Percentiles rank a stretch among this genome's conserved stretches.
Conservation (phyloP, 2,797 vertebrate species). For the Leptodactylus fallax region DNA sequence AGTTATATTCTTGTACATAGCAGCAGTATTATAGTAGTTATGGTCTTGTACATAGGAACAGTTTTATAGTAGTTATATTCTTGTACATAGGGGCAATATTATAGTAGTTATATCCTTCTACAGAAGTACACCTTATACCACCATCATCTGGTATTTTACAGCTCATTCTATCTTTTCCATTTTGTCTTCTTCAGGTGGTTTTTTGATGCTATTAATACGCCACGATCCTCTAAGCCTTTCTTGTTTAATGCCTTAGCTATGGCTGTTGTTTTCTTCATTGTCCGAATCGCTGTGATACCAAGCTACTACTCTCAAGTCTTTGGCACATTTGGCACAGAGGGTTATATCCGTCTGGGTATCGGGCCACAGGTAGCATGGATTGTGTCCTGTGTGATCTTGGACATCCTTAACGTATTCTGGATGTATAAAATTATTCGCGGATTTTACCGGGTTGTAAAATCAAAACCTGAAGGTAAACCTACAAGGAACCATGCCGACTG, state of each 20-base stretch:
- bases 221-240: slow-evolving; percentile 77
- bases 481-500: slow-evolving; percentile 49
- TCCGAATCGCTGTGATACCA: slow-evolving; percentile 82
- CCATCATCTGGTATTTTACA: background rate
- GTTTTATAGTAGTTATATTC: too few species aligned
- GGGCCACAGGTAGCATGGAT: slow-evolving; percentile 86
- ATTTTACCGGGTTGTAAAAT: slow-evolving; percentile 79
- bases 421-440: slow-evolving; percentile 82
- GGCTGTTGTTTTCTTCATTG: slow-evolving; percentile 81
- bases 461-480: slow-evolving; percentile 54
- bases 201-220: slow-evolving; percentile 77
- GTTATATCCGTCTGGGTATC: slow-evolving; percentile 78
- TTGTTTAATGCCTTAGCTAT: slow-evolving; percentile 79
- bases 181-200: slow-evolving; percentile 77
- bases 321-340: slow-evolving; percentile 80
- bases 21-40: too few species aligned
- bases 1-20: too few species aligned
- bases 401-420: slow-evolving; percentile 81
- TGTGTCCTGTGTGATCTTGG: slow-evolving; percentile 80
- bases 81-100: too few species aligned
- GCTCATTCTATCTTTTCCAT: background rate
- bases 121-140: too few species aligned
- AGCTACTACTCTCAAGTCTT: slow-evolving; percentile 83
- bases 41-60: too few species aligned
- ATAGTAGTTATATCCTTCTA: too few species aligned